Percentiles rank a stretch among this genome's conserved stretches.
phyloP scores from a whole-genome alignment of 2,797 vertebrate species.

The Salarias fasciatus region DNA sequence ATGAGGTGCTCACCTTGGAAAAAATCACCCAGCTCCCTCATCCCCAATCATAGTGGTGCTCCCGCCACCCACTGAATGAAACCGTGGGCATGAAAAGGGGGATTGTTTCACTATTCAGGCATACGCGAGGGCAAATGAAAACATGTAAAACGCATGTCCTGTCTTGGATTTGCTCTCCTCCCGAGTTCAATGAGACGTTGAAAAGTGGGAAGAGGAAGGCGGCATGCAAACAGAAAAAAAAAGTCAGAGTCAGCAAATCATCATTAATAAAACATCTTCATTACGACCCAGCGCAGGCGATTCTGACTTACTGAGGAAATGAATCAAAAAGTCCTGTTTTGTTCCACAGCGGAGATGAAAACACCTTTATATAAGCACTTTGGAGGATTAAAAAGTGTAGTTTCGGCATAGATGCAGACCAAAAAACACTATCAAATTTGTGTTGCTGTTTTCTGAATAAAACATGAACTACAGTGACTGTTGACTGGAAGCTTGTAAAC shows the following conservation, averaged over 20 bases:
- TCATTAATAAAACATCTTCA: conserved; percentile 43
- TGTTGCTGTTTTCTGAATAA: too few relatives aligned
- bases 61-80: conserved; percentile 80
- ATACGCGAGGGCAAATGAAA: conserved; percentile 76
- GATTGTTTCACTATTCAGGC: conserved; percentile 80
- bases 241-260: conserved; percentile 57
- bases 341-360: background rate
- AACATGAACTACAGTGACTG: too few relatives aligned
- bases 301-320: conserved; percentile 27
- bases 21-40: conserved; percentile 79
- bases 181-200: conserved; percentile 67
- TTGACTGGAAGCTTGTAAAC: background rate
- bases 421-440: background rate
- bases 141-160: conserved; percentile 77
- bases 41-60: conserved; percentile 80
- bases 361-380: background rate
- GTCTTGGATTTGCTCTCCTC: conserved; percentile 72
- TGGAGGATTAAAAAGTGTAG: background rate
- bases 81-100: conserved; percentile 80
- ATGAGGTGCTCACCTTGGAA: conserved; percentile 83
- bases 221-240: conserved; percentile 57
- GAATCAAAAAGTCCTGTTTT: conserved; percentile 14
- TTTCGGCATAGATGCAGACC: background rate
- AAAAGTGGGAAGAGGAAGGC: conserved; percentile 59
- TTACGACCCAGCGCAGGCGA: conserved; percentile 42